Evolutionary conservation across 2,888 invertebrate genomes (phyloP).

Genomic region (Archips crataeganus): DNA sequence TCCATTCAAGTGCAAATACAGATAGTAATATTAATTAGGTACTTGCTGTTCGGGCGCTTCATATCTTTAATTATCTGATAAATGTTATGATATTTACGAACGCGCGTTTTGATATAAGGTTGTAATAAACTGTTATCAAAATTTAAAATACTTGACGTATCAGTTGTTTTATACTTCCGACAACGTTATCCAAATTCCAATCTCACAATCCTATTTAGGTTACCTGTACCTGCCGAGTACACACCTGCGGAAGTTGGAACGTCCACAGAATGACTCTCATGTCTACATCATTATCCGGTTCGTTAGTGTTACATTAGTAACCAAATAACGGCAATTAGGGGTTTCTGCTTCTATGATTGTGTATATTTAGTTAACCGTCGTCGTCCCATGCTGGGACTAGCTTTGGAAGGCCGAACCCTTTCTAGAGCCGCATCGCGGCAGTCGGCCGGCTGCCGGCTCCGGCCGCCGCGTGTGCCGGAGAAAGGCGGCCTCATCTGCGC

Average conservation of each 20-base stretch:
- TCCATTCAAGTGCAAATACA: not conserved
- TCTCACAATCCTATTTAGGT: no score
- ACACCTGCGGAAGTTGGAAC: no score
- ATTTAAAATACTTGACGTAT: not conserved
- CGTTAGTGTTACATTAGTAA: not conserved
- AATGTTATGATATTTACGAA: not conserved
- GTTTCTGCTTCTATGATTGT: no score
- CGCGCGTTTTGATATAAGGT: not conserved
- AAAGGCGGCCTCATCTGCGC: slow-evolving; percentile 17
- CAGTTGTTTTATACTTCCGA: not conserved
- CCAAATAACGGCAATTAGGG: not conserved
- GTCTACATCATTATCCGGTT: no score
- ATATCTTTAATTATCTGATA: not conserved
- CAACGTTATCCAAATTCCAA: no score
- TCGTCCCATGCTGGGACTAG: not conserved
- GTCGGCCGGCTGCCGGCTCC: not conserved
- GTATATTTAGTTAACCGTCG: not conserved
- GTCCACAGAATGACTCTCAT: no score
- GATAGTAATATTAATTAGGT: no score
- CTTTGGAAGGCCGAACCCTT: no score
- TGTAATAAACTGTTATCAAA: not conserved
- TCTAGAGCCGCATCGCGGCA: not conserved
- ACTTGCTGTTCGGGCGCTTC: not conserved
- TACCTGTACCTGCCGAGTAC: no score
- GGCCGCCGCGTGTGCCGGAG: not conserved